Percentiles rank a stretch among this genome's conserved stretches.
phyloP scores from a whole-genome alignment of 1,140 invertebrate species.

The Papilio helenus region DNA sequence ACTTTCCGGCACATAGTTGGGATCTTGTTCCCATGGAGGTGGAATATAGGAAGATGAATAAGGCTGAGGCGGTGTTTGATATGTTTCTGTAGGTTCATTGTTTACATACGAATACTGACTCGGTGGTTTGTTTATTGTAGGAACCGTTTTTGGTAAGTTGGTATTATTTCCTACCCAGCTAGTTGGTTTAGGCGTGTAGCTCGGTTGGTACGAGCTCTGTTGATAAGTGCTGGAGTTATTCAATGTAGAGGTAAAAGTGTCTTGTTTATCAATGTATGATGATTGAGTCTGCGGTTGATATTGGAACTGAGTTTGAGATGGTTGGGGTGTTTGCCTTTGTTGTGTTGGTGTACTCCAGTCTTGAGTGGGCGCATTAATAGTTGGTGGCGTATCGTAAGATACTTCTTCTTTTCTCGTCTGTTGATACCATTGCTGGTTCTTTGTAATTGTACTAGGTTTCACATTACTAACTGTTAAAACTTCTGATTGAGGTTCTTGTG shows the following conservation, averaged over 20 bases:
- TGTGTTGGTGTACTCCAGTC: slow-evolving; percentile 52
- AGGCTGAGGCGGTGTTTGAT: slow-evolving; percentile 63
- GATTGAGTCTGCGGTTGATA: slow-evolving; percentile 49
- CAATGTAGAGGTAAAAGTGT: slow-evolving; percentile 46
- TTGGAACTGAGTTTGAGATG: slow-evolving; percentile 49
- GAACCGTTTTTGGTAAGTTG: slow-evolving; percentile 41
- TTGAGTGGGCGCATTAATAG: slow-evolving; percentile 48
- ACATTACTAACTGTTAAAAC: slow-evolving; percentile 74
- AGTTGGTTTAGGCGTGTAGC: slow-evolving; percentile 65
- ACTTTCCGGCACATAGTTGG: slow-evolving; percentile 59
- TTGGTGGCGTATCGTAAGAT: slow-evolving; percentile 56
- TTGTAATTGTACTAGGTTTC: slow-evolving; percentile 73
- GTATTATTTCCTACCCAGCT: slow-evolving; percentile 60
- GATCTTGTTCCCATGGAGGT: slow-evolving; percentile 77
- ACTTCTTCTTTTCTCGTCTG: slow-evolving; percentile 61
- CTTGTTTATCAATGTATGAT: slow-evolving; percentile 48
- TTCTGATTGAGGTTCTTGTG: slow-evolving; percentile 72
- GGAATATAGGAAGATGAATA: slow-evolving; percentile 74
- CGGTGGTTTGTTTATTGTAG: slow-evolving; percentile 42
- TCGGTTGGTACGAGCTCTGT: slow-evolving; percentile 54
- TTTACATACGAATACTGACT: slow-evolving; percentile 61
- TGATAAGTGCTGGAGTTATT: slow-evolving; percentile 53
- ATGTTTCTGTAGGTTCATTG: slow-evolving; percentile 61
- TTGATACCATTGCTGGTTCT: slow-evolving; percentile 77
- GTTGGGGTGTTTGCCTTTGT: slow-evolving; percentile 47